phyloP scores from a whole-genome alignment of 2,888 invertebrate species.

The Stenchaetothrips biformis region DNA sequence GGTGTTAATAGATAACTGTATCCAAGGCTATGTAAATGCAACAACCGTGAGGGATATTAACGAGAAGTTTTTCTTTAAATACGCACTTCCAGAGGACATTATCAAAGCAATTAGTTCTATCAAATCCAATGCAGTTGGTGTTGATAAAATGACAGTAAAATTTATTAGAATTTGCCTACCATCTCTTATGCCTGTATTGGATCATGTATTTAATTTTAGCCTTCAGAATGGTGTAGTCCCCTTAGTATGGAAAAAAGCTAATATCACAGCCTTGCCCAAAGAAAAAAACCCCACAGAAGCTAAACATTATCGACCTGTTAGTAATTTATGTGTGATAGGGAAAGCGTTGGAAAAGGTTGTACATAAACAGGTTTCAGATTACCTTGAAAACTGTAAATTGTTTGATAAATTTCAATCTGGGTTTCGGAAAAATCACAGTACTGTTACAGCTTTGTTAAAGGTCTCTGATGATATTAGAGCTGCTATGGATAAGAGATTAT shows the following conservation, averaged over 20 bases:
- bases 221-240: background rate
- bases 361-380: background rate
- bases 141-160: background rate
- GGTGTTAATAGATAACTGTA: background rate
- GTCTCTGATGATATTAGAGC: background rate
- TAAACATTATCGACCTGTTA: background rate
- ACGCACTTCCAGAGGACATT: background rate
- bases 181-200: background rate
- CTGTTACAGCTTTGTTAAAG: background rate
- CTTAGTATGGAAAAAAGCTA: background rate
- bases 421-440: background rate
- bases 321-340: background rate
- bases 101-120: background rate
- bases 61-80: background rate
- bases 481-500: background rate
- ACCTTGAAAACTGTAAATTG: background rate
- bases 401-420: background rate
- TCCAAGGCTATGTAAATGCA: background rate
- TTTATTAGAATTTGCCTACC: background rate
- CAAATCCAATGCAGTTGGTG: background rate
- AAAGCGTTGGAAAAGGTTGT: background rate
- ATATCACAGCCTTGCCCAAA: background rate
- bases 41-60: background rate
- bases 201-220: background rate
- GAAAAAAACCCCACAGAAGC: background rate